These are phyloP conservation scores for Drosophila fuyamai DNA, from an alignment of 1,140 invertebrate species.

Conservation along the genomic window DNA sequence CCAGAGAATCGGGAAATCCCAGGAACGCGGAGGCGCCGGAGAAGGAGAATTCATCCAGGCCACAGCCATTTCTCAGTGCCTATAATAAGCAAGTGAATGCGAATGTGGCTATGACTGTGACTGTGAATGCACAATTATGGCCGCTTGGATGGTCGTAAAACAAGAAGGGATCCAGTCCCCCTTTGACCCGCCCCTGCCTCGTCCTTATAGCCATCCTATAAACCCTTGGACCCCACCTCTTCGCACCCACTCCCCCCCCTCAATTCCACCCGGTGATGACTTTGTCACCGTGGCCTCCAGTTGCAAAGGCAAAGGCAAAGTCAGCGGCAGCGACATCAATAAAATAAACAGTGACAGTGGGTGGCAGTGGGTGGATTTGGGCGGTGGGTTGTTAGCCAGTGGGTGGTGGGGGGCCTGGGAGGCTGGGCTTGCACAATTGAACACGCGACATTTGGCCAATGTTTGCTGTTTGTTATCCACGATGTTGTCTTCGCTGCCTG, in stretches of 20 bases:
- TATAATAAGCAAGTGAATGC: conserved; percentile 52
- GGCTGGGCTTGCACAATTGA: conserved; percentile 62
- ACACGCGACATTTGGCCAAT: conserved; percentile 72
- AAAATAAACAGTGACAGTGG: conserved; percentile 76
- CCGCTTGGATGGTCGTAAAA: conserved; percentile 78
- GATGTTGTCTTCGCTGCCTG: conserved; percentile 38
- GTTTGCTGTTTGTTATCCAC: conserved; percentile 48
- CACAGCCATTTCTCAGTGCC: conserved; percentile 37
- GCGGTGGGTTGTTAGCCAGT: conserved; percentile 1
- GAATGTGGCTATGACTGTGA: conserved; percentile 32
- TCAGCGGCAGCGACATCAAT: conserved; percentile 72
- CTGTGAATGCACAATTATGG: conserved; percentile 79
- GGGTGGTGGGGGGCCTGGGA: conserved; percentile 6
- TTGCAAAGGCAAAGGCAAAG: conserved; percentile 44
- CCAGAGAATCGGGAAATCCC: conserved; percentile 39
- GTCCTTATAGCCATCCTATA: neutral
- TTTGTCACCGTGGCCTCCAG: conserved; percentile 56
- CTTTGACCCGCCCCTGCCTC: conserved; percentile 12
- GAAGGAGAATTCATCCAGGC: conserved; percentile 24
- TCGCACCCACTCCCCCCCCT: neutral
- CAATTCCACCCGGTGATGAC: conserved; percentile 47
- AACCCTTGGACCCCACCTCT: conserved; percentile 1
- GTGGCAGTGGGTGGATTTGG: neutral
- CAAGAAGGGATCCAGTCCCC: conserved; percentile 37
- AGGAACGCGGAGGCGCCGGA: neutral